phyloP scores from a whole-genome alignment of 2,113 vertebrate species.

The Arenaria interpres region DNA sequence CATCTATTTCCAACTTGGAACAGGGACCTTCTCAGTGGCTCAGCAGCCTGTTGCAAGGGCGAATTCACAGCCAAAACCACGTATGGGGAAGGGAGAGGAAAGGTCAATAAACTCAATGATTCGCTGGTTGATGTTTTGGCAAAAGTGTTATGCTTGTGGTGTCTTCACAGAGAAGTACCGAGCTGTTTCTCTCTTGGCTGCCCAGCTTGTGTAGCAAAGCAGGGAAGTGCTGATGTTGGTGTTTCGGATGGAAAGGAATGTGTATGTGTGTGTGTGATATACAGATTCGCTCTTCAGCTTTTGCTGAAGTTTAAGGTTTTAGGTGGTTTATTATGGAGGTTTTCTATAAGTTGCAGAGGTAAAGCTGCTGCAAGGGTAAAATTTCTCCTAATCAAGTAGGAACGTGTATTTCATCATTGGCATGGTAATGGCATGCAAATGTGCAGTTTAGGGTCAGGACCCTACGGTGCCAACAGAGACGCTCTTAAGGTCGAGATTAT shows the following conservation, averaged over 20 bases:
- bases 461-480: not conserved
- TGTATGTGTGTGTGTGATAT: not conserved
- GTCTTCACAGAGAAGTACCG: not conserved
- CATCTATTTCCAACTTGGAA: not conserved
- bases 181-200: not conserved
- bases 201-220: not conserved
- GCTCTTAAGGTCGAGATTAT: not conserved
- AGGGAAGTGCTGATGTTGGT: not conserved
- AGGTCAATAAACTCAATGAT: constrained; percentile 2
- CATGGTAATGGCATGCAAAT: not conserved
- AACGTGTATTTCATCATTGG: not conserved
- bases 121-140: not conserved
- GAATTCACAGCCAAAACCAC: constrained; percentile 41
- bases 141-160: not conserved
- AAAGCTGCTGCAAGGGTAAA: not conserved
- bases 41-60: not conserved
- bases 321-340: not conserved
- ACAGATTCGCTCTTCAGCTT: not conserved
- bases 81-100: not conserved
- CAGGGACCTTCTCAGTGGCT: not conserved
- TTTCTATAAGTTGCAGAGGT: not conserved
- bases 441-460: not conserved
- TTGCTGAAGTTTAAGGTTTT: not conserved
- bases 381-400: not conserved
- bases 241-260: not conserved